Percentiles rank a stretch among this genome's conserved stretches.
These are phyloP conservation scores for Ctenopoma kingsleyae DNA, from an alignment of 2,797 vertebrate species.

Conservation along the genomic window DNA sequence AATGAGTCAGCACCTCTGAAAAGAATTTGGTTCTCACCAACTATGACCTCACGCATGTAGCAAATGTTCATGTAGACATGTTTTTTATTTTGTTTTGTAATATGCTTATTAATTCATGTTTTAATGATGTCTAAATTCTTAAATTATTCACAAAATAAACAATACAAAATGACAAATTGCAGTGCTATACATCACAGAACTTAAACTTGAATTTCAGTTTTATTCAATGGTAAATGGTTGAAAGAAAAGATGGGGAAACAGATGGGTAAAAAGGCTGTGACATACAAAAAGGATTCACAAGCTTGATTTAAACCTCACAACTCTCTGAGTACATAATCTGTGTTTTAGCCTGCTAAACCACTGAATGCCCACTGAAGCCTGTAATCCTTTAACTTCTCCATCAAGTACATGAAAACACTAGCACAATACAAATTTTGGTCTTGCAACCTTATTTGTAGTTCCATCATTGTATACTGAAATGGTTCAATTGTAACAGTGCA, in stretches of 20 bases:
- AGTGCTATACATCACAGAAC: constrained; percentile 14
- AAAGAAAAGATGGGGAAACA: constrained; percentile 2
- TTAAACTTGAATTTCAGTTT: constrained; percentile 29
- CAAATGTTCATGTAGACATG: constrained; percentile 9
- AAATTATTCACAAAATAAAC: constrained; percentile 80
- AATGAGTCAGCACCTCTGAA: not conserved
- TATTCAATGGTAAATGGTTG: constrained; percentile 39
- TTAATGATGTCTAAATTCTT: constrained; percentile 65
- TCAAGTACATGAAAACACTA: constrained; percentile 25
- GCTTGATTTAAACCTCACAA: constrained; percentile 26
- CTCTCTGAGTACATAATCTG: constrained; percentile 7
- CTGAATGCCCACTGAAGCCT: constrained; percentile 30
- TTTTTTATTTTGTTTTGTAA: constrained; percentile 17
- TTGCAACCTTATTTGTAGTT: constrained; percentile 10
- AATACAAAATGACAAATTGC: constrained; percentile 1
- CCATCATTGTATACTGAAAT: constrained; percentile 1
- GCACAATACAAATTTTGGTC: constrained; percentile 18
- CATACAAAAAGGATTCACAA: constrained; percentile 10
- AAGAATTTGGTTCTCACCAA: not conserved
- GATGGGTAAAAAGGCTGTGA: constrained; percentile 26
- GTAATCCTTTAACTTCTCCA: constrained; percentile 9
- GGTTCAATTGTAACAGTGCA: constrained; percentile 39
- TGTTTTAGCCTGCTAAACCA: constrained; percentile 72
- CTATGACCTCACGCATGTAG: constrained; percentile 13
- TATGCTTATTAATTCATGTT: constrained; percentile 41